Evolutionary conservation across 2,797 vertebrate species (phyloP).

Genomic region (Fistularia tabacaria): DNA sequence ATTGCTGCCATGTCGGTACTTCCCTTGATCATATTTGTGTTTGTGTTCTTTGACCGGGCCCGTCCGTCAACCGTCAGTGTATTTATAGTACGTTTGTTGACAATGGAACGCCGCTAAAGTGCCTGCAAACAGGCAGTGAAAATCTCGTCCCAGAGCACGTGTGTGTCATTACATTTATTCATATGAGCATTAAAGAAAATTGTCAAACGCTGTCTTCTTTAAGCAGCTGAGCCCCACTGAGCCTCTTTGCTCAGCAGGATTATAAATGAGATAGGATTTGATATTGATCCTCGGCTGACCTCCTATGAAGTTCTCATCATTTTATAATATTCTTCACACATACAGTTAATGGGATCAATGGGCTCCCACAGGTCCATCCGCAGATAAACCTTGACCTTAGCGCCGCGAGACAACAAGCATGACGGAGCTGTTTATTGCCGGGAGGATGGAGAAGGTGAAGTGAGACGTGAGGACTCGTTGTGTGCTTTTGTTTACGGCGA

Average conservation of each 20-base stretch:
- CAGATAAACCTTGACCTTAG: slow-evolving; percentile 55
- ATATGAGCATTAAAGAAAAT: slow-evolving; percentile 62
- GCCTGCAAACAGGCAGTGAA: slow-evolving; percentile 44
- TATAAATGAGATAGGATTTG: slow-evolving; percentile 75
- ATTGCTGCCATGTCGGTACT: slow-evolving; percentile 31
- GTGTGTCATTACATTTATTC: slow-evolving; percentile 64
- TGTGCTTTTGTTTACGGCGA: slow-evolving; percentile 16
- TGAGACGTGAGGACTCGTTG: neutral
- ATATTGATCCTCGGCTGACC: slow-evolving; percentile 79
- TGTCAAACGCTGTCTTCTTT: slow-evolving; percentile 55
- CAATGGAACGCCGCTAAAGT: slow-evolving; percentile 39
- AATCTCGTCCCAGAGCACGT: slow-evolving; percentile 41
- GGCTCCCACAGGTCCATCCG: slow-evolving; percentile 39
- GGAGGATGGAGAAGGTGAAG: slow-evolving; percentile 4
- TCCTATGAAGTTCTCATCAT: slow-evolving; percentile 77
- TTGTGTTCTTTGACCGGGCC: slow-evolving; percentile 30
- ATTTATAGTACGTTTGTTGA: slow-evolving; percentile 62
- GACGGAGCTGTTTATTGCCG: slow-evolving; percentile 10
- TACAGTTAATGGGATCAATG: slow-evolving; percentile 72
- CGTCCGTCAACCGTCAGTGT: slow-evolving; percentile 51
- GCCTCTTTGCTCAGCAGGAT: slow-evolving; percentile 64
- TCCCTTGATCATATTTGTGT: slow-evolving; percentile 34
- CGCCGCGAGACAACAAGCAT: slow-evolving; percentile 42
- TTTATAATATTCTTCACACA: slow-evolving; percentile 73
- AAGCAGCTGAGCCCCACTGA: slow-evolving; percentile 53